These are phyloP conservation scores for Myioborus melanocephalus DNA, from an alignment of 2,797 vertebrate genomes.

Conservation along the genomic window DNA sequence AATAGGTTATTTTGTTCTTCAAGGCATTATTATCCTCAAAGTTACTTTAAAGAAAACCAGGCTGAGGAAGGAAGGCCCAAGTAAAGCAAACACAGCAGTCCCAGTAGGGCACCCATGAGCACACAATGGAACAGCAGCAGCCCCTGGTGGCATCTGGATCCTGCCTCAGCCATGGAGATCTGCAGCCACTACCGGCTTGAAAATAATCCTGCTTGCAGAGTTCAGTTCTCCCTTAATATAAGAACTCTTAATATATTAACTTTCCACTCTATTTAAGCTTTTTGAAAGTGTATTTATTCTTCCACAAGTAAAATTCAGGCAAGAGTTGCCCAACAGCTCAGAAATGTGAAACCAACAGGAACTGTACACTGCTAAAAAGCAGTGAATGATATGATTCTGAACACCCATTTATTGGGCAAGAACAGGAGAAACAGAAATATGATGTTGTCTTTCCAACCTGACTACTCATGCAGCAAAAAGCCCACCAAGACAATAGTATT, in stretches of 20 bases:
- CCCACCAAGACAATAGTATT: neutral
- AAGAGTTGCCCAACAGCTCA: neutral
- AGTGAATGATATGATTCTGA: neutral
- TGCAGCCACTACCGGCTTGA: neutral
- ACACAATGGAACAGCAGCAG: neutral
- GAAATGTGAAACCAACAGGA: neutral
- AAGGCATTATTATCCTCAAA: neutral
- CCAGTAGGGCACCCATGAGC: accelerated
- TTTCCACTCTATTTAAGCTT: neutral
- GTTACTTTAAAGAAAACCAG: neutral
- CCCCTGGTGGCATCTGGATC: neutral
- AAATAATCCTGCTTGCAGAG: neutral
- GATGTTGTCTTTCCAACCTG: neutral
- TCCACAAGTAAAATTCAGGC: neutral
- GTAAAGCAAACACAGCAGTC: neutral
- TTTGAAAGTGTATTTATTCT: neutral
- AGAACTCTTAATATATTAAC: too few species aligned
- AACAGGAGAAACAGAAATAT: neutral
- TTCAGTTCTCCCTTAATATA: neutral
- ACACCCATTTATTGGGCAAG: neutral
- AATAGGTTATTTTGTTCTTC: neutral
- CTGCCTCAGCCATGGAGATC: neutral
- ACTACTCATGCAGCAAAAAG: neutral
- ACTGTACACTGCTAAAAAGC: neutral
- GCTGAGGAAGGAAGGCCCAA: neutral